These are phyloP conservation scores for Tinea pellionella DNA, from an alignment of 2,888 invertebrate genomes.

Conservation along the genomic window DNA sequence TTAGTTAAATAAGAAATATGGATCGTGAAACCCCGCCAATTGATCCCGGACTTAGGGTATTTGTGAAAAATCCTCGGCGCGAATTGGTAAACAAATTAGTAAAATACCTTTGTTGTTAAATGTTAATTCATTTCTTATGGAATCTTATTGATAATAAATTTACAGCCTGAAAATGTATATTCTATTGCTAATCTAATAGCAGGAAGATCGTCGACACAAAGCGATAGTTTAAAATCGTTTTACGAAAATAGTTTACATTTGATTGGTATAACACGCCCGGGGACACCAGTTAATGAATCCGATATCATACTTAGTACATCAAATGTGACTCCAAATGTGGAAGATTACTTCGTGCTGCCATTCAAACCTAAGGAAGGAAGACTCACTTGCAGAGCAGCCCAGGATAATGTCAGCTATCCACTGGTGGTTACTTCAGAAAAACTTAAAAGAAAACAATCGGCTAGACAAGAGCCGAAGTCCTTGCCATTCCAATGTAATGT, in stretches of 20 bases:
- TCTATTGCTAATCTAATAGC: background rate
- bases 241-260: constrained; percentile 46
- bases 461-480: background rate
- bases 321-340: background rate
- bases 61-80: background rate
- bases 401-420: no score
- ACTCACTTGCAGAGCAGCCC: no score
- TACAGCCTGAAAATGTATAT: background rate
- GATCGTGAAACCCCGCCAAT: background rate
- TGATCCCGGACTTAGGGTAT: no score
- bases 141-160: background rate
- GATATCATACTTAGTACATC: background rate
- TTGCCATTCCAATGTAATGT: background rate
- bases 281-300: background rate
- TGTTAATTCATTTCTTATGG: background rate
- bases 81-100: background rate
- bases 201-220: constrained; percentile 35
- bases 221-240: constrained; percentile 57
- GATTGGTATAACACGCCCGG: background rate
- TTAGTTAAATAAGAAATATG: background rate
- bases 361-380: background rate
- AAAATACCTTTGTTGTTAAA: background rate
- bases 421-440: no score
- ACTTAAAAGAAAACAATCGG: no score
- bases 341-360: background rate